These are phyloP conservation scores for Conomelus anceps DNA, from an alignment of 2,888 invertebrate genomes.

Conservation along the genomic window DNA sequence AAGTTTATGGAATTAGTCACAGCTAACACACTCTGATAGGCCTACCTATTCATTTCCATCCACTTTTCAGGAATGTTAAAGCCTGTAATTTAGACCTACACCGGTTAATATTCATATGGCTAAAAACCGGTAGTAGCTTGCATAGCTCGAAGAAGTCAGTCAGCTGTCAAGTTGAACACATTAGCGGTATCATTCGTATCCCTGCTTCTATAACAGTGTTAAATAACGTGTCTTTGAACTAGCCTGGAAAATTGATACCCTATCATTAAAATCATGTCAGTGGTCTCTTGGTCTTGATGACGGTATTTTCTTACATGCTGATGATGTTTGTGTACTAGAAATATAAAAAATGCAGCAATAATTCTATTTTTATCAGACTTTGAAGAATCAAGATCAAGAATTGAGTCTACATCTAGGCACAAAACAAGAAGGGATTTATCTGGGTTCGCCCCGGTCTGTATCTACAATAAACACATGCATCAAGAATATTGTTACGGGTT, in stretches of 20 bases:
- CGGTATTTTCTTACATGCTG: not conserved
- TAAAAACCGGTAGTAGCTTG: not conserved
- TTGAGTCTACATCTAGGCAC: too few relatives aligned
- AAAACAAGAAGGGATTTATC: too few relatives aligned
- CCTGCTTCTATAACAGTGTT: too few relatives aligned
- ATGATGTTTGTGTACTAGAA: too few relatives aligned
- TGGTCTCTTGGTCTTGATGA: not conserved
- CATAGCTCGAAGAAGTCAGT: not conserved
- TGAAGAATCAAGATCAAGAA: too few relatives aligned
- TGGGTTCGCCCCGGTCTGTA: too few relatives aligned
- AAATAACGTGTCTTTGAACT: too few relatives aligned
- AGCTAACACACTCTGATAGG: not conserved
- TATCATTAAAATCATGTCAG: not conserved
- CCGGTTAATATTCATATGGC: not conserved
- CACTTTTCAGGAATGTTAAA: not conserved
- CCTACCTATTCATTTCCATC: not conserved
- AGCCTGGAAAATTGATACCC: not conserved
- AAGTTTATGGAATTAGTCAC: too few relatives aligned
- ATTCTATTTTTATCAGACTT: too few relatives aligned
- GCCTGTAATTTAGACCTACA: not conserved
- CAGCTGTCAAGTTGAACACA: not conserved
- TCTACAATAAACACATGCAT: too few relatives aligned
- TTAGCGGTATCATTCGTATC: not conserved
- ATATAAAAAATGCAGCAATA: too few relatives aligned
- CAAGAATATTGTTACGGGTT: too few relatives aligned